Conservation (phyloP, 1,140 invertebrate species). For the Reticulitermes speratus region DNA sequence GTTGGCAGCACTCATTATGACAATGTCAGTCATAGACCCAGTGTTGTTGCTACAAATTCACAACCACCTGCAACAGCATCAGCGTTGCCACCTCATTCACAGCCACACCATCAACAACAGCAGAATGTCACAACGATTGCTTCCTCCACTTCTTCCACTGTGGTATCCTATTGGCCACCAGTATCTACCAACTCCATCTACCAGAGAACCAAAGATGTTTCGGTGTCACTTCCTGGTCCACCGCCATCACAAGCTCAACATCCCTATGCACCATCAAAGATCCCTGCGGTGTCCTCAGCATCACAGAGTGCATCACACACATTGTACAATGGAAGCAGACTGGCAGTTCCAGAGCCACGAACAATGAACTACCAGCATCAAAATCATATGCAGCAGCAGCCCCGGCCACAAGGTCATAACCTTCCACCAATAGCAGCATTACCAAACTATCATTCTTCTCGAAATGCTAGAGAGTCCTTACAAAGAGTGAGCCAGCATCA, state of each 20-base stretch:
- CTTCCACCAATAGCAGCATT: slow-evolving; percentile 53
- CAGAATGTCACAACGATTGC: slow-evolving; percentile 36
- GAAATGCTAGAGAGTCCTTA: slow-evolving; percentile 37
- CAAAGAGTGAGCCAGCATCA: slow-evolving; percentile 42
- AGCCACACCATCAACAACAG: slow-evolving; percentile 48
- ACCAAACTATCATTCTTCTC: slow-evolving; percentile 51
- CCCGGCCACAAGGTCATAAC: slow-evolving; percentile 47
- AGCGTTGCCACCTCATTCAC: slow-evolving; percentile 45
- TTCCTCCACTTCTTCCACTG: slow-evolving; percentile 32
- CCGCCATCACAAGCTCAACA: slow-evolving; percentile 15
- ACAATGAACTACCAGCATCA: slow-evolving; percentile 33
- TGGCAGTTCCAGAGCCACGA: background rate
- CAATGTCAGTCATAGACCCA: slow-evolving; percentile 42
- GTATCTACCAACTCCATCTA: background rate
- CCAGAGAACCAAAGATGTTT: slow-evolving; percentile 30
- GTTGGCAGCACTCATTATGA: slow-evolving; percentile 38
- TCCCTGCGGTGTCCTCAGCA: slow-evolving; percentile 26
- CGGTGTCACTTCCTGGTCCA: background rate
- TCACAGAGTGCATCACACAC: slow-evolving; percentile 1
- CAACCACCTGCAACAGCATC: slow-evolving; percentile 44
- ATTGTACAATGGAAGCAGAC: slow-evolving; percentile 31
- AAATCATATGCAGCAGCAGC: slow-evolving; percentile 16
- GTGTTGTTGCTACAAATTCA: slow-evolving; percentile 44
- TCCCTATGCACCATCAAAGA: slow-evolving; percentile 20
- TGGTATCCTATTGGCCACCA: slow-evolving; percentile 35